Conservation (phyloP, 2,888 invertebrate genomes). For the Polyploca ridens region DNA sequence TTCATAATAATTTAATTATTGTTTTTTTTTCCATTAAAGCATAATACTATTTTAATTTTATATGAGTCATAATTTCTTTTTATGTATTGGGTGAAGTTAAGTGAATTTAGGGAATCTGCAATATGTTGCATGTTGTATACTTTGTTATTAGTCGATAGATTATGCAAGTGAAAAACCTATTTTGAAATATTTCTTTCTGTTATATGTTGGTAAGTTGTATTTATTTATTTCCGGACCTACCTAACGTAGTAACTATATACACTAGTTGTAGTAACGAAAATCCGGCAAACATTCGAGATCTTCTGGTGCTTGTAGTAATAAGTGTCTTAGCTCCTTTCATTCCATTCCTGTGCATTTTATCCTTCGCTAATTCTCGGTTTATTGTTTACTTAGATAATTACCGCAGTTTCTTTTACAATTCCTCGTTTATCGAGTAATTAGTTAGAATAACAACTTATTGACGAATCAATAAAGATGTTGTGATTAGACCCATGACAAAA, state of each 20-base stretch:
- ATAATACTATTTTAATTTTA: conserved; percentile 71
- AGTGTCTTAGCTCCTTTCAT: conserved; percentile 71
- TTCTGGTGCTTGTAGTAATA: conserved; percentile 81
- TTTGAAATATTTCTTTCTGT: conserved; percentile 27
- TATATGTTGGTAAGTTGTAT: conserved; percentile 25
- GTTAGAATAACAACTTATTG: conserved; percentile 29
- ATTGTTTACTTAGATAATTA: conserved; percentile 16
- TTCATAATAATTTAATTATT: conserved; percentile 80
- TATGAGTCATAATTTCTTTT: conserved; percentile 65
- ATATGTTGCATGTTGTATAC: conserved; percentile 60
- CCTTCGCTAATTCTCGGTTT: conserved; percentile 33
- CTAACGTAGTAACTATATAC: conserved; percentile 36
- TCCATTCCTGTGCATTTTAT: conserved; percentile 71
- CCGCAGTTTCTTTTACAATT: neutral
- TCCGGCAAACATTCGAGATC: conserved; percentile 62
- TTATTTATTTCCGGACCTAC: conserved; percentile 36
- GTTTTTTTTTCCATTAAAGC: conserved; percentile 70
- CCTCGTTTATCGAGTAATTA: conserved; percentile 18
- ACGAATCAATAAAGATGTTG: conserved; percentile 42
- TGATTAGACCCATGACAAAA: conserved; percentile 60
- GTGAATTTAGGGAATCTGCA: conserved; percentile 80
- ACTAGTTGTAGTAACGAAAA: conserved; percentile 48
- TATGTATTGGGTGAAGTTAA: conserved; percentile 54
- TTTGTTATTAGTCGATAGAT: conserved; percentile 22
- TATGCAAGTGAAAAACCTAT: conserved; percentile 23